These are phyloP conservation scores for Anguilla megastoma DNA, from an alignment of 2,797 vertebrate species.

Conservation along the genomic window DNA sequence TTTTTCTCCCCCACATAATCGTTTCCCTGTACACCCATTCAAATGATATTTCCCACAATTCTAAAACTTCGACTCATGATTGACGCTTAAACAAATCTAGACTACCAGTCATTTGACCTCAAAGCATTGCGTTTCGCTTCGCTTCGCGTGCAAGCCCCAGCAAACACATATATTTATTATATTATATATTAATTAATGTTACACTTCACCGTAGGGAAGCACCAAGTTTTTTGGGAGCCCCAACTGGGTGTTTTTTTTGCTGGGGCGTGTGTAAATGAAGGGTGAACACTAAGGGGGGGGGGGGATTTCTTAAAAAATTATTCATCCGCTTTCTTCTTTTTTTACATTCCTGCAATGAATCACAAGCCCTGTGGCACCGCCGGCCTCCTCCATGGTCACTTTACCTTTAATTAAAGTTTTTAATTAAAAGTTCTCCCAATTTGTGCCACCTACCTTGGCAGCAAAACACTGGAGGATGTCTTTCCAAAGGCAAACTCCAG, in stretches of 20 bases:
- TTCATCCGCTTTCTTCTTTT: background rate
- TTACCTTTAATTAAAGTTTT: slow-evolving; percentile 68
- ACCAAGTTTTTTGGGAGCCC: background rate
- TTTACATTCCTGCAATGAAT: background rate
- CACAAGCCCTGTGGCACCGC: slow-evolving; percentile 37
- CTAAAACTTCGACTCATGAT: background rate
- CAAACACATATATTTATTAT: too few relatives aligned
- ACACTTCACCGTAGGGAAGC: background rate
- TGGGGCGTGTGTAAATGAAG: background rate
- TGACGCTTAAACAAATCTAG: background rate
- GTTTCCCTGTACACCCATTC: background rate
- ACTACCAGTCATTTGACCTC: too few relatives aligned
- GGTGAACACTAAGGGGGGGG: background rate
- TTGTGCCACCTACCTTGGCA: slow-evolving; percentile 64
- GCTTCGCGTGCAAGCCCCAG: background rate
- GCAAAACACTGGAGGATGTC: slow-evolving; percentile 59
- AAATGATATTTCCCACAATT: background rate
- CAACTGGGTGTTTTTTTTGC: background rate
- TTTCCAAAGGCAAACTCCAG: slow-evolving; percentile 50
- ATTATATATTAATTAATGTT: too few relatives aligned
- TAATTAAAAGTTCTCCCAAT: slow-evolving; percentile 71
- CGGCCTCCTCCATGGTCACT: slow-evolving; percentile 56
- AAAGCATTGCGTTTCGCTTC: background rate
- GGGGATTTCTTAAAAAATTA: background rate
- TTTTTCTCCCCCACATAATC: background rate